Conservation (phyloP, 2,888 invertebrate genomes). For the Megamerina dolium region DNA sequence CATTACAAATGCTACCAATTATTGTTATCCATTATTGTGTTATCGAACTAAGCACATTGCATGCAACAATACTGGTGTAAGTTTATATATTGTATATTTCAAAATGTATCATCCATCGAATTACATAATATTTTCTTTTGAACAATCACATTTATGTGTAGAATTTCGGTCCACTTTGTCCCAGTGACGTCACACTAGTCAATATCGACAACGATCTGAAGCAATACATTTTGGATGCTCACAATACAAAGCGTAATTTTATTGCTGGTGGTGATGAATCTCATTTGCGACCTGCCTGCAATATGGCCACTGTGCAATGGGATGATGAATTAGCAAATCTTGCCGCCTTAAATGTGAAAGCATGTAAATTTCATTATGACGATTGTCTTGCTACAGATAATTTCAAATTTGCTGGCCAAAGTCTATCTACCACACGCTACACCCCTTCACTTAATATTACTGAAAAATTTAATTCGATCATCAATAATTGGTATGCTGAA, state of each 20-base stretch:
- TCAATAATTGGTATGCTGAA: slow-evolving; percentile 32
- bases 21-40: too few relatives aligned
- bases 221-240: background rate
- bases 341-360: slow-evolving; percentile 30
- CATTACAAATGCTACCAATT: too few relatives aligned
- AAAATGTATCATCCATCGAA: background rate
- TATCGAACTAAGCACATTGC: too few relatives aligned
- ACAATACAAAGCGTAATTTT: slow-evolving; percentile 15
- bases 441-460: background rate
- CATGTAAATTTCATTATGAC: slow-evolving; percentile 32
- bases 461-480: background rate
- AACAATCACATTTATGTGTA: too few relatives aligned
- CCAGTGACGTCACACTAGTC: background rate
- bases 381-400: slow-evolving; percentile 30
- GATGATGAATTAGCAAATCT: slow-evolving; percentile 30
- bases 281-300: slow-evolving; percentile 22
- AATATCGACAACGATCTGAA: background rate
- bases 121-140: too few relatives aligned
- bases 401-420: slow-evolving; percentile 34
- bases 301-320: slow-evolving; percentile 40
- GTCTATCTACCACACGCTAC: slow-evolving; percentile 27
- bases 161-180: background rate
- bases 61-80: background rate
- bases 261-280: slow-evolving; percentile 19
- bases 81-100: background rate